phyloP scores from a whole-genome alignment of 2,113 vertebrate species.

The Morphnarchus princeps region DNA sequence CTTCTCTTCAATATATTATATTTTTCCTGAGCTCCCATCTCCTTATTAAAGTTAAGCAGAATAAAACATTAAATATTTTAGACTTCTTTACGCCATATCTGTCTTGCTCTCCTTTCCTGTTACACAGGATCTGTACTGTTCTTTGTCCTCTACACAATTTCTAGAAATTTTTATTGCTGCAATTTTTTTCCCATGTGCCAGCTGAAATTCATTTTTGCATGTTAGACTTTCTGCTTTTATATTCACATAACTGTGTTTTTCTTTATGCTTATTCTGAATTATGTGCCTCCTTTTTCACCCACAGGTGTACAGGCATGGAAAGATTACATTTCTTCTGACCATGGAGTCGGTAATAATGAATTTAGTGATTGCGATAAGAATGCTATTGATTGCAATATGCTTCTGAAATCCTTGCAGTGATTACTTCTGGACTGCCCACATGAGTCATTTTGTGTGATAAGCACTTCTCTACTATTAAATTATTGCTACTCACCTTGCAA shows the following conservation, averaged over 20 bases:
- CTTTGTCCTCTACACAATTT: neutral
- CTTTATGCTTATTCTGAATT: neutral
- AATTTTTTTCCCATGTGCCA: neutral
- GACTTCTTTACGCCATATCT: neutral
- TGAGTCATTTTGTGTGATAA: neutral
- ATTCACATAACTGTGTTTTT: neutral
- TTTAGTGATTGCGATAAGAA: neutral
- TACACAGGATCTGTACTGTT: neutral
- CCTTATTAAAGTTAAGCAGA: neutral
- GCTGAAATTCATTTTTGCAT: neutral
- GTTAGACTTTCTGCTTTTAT: neutral
- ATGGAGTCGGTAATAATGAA: neutral
- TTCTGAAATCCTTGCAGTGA: neutral
- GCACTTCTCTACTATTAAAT: neutral
- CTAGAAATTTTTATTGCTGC: neutral
- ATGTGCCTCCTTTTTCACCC: neutral
- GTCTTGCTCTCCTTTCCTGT: neutral
- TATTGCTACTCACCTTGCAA: neutral
- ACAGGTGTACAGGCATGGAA: neutral
- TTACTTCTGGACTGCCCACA: neutral
- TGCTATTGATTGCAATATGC: neutral
- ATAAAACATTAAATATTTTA: neutral
- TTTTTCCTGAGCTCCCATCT: neutral
- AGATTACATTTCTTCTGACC: neutral
- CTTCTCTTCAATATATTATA: neutral